phyloP scores from a whole-genome alignment of 2,797 vertebrate genomes.

The Paramormyrops hopkinsi region DNA sequence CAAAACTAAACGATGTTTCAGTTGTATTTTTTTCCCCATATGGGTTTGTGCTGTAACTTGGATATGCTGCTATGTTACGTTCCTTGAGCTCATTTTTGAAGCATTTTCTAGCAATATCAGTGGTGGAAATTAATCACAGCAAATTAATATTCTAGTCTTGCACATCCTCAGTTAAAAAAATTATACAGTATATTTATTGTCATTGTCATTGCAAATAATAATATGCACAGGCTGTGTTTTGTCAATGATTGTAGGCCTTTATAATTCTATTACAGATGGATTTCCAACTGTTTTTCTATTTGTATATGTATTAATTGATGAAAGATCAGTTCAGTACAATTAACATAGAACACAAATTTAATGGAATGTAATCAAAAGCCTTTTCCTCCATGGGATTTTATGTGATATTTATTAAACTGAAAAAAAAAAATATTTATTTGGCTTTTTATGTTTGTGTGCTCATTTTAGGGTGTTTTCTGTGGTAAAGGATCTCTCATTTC shows the following conservation, averaged over 20 bases:
- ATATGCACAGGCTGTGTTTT: neutral
- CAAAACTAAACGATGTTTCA: neutral
- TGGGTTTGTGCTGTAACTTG: neutral
- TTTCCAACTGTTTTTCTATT: neutral
- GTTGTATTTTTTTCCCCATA: neutral
- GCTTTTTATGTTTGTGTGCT: neutral
- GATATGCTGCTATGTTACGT: neutral
- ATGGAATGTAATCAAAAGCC: neutral
- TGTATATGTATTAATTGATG: neutral
- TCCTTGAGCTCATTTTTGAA: neutral
- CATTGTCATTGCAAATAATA: constrained; percentile 7
- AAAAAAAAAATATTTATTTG: neutral
- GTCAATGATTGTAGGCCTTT: neutral
- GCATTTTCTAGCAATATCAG: neutral
- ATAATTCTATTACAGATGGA: neutral
- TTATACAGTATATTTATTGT: constrained; percentile 8
- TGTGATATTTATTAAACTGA: neutral
- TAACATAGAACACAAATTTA: neutral
- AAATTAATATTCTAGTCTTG: neutral
- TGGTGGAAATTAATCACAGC: neutral
- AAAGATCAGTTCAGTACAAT: neutral
- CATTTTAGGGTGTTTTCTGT: neutral
- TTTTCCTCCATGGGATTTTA: neutral
- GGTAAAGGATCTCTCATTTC: neutral
- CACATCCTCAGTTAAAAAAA: neutral